These are phyloP conservation scores for Drosophila mayaguana DNA, from an alignment of 2,888 invertebrate genomes.

Conservation along the genomic window DNA sequence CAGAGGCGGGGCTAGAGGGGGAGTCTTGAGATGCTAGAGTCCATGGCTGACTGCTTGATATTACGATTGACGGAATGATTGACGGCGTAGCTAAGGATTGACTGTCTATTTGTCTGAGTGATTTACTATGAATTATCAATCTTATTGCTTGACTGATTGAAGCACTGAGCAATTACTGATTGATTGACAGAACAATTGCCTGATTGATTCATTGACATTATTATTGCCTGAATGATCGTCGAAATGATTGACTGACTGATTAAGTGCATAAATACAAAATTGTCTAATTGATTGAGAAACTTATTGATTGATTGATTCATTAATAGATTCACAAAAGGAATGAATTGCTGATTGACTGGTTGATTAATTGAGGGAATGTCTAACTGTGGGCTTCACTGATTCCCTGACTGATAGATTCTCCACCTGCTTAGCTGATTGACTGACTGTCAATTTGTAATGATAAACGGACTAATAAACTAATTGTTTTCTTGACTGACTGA, in stretches of 20 bases:
- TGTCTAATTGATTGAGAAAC: no score
- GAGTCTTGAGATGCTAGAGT: background rate
- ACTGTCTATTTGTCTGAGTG: no score
- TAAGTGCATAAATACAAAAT: no score
- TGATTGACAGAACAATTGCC: no score
- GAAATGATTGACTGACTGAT: no score
- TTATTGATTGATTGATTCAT: no score
- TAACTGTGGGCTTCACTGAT: background rate
- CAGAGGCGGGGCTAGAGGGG: conserved; percentile 10
- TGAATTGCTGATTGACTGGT: background rate
- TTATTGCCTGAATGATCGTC: background rate
- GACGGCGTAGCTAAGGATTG: background rate
- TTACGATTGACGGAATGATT: background rate
- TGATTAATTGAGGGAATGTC: background rate
- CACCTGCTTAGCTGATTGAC: background rate
- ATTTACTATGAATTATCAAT: background rate
- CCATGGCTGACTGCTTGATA: background rate
- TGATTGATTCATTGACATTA: background rate
- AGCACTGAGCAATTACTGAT: background rate
- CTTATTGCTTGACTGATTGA: background rate
- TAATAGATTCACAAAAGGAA: background rate
- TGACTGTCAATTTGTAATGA: background rate
- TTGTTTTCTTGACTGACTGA: no score
- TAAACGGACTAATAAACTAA: background rate
- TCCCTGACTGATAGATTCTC: no score